A percentile compares a stretch with the other conserved stretches of the same genome.
phyloP scores from a whole-genome alignment of 1,140 invertebrate species.

The Chrysoperla carnea region DNA sequence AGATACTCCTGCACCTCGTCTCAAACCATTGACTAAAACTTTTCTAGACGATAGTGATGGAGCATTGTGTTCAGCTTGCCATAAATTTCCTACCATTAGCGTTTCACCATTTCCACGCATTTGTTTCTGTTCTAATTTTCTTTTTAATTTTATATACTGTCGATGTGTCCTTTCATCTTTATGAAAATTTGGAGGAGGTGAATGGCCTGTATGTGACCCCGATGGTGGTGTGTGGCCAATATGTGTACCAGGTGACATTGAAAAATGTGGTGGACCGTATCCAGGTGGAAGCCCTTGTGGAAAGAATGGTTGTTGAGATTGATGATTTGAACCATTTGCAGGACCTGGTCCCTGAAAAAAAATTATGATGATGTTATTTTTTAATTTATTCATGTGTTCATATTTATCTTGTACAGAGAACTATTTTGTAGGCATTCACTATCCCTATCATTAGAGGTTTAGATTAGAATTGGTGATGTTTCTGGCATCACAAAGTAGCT shows the following conservation, averaged over 20 bases:
- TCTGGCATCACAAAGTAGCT: too few relatives aligned
- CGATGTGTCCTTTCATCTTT: slow-evolving; percentile 62
- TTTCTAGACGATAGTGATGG: slow-evolving; percentile 38
- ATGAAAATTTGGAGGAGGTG: slow-evolving; percentile 33
- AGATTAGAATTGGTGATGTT: too few relatives aligned
- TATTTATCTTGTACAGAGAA: too few relatives aligned
- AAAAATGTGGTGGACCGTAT: slow-evolving; percentile 36
- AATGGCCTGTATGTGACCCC: slow-evolving; percentile 22
- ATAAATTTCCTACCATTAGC: slow-evolving; percentile 3
- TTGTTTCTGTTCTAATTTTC: slow-evolving; percentile 49
- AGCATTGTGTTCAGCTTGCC: slow-evolving; percentile 14
- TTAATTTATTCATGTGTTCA: too few relatives aligned
- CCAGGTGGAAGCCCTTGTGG: slow-evolving; percentile 28
- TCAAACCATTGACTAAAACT: slow-evolving; percentile 28
- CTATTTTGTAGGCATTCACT: too few relatives aligned
- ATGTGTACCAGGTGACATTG: slow-evolving; percentile 21
- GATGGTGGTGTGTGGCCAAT: slow-evolving; percentile 19
- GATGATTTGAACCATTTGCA: slow-evolving; percentile 36
- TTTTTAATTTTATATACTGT: slow-evolving; percentile 53
- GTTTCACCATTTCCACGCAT: slow-evolving; percentile 4
- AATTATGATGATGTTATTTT: slow-evolving; percentile 6
- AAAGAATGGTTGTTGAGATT: slow-evolving; percentile 38
- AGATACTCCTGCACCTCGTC: slow-evolving; percentile 21
- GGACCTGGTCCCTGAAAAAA: slow-evolving; percentile 28
- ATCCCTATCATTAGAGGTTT: too few relatives aligned